Evolutionary conservation across 2,888 invertebrate genomes (phyloP).

Genomic region (Lepidochrysops patricia): DNA sequence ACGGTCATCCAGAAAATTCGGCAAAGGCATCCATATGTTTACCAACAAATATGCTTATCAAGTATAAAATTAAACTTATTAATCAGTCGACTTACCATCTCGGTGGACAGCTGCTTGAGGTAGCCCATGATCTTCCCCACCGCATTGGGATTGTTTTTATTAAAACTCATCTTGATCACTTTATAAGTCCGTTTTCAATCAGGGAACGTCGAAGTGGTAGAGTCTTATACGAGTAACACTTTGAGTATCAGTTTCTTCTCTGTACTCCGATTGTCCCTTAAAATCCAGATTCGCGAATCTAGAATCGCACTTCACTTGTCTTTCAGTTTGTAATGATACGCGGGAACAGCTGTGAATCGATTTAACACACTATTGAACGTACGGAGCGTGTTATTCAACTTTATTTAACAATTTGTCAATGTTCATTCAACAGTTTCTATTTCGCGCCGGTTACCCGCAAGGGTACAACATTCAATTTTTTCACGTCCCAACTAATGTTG

Average conservation of each 20-base stretch:
- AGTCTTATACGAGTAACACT: conserved; percentile 52
- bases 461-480: conserved; percentile 53
- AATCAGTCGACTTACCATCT: conserved; percentile 53
- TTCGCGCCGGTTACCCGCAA: conserved; percentile 50
- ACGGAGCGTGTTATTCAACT: background rate
- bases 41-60: background rate
- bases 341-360: conserved; percentile 30
- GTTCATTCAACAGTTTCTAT: conserved; percentile 42
- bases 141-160: conserved; percentile 67
- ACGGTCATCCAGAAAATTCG: background rate
- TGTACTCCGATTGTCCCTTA: conserved; percentile 40
- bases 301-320: conserved; percentile 46
- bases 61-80: background rate
- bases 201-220: conserved; percentile 64
- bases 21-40: background rate
- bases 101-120: conserved; percentile 66
- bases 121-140: conserved; percentile 71
- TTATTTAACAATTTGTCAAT: conserved; percentile 5
- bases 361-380: conserved; percentile 40
- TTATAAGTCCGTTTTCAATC: conserved; percentile 31
- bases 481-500: conserved; percentile 46
- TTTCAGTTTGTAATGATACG: conserved; percentile 18
- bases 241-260: conserved; percentile 39
- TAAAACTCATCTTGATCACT: conserved; percentile 64
- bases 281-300: conserved; percentile 55